phyloP scores from a whole-genome alignment of 1,140 invertebrate genomes.

The Drosophila athabasca region DNA sequence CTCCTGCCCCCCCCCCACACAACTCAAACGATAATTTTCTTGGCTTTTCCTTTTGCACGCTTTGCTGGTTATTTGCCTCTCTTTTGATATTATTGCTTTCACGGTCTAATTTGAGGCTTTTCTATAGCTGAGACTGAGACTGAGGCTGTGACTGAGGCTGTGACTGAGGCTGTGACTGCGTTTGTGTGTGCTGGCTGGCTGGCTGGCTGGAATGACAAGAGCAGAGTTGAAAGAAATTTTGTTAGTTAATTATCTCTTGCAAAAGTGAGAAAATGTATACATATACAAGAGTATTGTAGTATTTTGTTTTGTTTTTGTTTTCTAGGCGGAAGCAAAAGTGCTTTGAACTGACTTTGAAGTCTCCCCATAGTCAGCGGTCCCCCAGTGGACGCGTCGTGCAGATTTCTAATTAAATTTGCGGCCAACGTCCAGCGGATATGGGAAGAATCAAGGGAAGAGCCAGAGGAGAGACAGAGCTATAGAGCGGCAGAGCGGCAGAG shows the following conservation, averaged over 20 bases:
- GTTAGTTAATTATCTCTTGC: constrained; percentile 74
- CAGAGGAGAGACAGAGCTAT: background rate
- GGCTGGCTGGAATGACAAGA: constrained; percentile 68
- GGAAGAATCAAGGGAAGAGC: constrained; percentile 17
- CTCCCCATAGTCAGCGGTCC: background rate
- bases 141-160: too few relatives aligned
- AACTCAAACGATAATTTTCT: constrained; percentile 65
- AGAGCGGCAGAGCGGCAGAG: constrained; percentile 5
- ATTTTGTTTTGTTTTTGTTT: constrained; percentile 22
- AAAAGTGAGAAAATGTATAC: constrained; percentile 65
- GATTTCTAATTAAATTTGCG: constrained; percentile 76
- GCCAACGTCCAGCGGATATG: constrained; percentile 73
- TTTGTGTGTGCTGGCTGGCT: constrained; percentile 22
- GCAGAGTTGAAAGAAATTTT: constrained; percentile 71
- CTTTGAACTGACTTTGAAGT: constrained; percentile 63
- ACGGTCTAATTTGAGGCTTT: constrained; percentile 68
- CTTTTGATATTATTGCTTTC: constrained; percentile 43
- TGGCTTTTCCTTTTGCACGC: constrained; percentile 68
- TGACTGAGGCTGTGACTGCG: constrained; percentile 36
- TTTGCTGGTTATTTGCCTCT: constrained; percentile 55
- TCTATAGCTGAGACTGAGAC: constrained; percentile 12
- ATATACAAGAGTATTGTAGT: background rate
- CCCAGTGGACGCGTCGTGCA: constrained; percentile 46
- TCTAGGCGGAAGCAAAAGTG: constrained; percentile 64
- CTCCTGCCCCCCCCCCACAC: too few relatives aligned